Conservation (phyloP, 2,113 vertebrate species). For the Columbina picui region DNA sequence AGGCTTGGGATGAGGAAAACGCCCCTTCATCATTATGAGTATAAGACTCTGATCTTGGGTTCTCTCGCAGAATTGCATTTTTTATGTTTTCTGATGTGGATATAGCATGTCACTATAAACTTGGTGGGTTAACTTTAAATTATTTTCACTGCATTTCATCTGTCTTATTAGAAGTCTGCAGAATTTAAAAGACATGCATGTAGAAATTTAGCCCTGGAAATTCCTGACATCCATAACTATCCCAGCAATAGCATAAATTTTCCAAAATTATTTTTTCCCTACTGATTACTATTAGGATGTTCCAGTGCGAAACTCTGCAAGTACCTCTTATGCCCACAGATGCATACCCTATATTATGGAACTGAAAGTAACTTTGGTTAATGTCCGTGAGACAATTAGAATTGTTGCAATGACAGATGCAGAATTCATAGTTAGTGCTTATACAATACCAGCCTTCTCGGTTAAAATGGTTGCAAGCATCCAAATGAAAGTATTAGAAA, state of each 20-base stretch:
- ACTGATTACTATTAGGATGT: not conserved
- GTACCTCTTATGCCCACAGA: not conserved
- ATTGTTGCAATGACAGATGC: not conserved
- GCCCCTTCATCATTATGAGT: not conserved
- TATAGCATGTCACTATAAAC: not conserved
- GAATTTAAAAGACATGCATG: not conserved
- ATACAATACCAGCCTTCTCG: too few species aligned
- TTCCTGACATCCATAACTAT: not conserved
- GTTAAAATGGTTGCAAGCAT: not conserved
- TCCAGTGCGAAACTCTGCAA: not conserved
- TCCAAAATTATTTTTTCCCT: not conserved
- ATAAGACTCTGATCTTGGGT: not conserved
- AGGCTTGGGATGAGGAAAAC: not conserved
- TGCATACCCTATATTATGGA: not conserved
- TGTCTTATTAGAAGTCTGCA: not conserved
- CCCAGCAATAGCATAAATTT: not conserved
- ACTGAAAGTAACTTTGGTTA: not conserved
- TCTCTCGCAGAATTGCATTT: not conserved
- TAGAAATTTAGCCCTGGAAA: not conserved
- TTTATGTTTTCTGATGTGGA: not conserved
- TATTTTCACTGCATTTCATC: not conserved
- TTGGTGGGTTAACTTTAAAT: not conserved
- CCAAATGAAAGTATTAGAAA: not conserved
- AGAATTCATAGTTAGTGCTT: not conserved
- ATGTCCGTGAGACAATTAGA: not conserved